These are phyloP conservation scores for Scolopax bukidnonensis DNA, from an alignment of 2,797 vertebrate species.

Conservation along the genomic window DNA sequence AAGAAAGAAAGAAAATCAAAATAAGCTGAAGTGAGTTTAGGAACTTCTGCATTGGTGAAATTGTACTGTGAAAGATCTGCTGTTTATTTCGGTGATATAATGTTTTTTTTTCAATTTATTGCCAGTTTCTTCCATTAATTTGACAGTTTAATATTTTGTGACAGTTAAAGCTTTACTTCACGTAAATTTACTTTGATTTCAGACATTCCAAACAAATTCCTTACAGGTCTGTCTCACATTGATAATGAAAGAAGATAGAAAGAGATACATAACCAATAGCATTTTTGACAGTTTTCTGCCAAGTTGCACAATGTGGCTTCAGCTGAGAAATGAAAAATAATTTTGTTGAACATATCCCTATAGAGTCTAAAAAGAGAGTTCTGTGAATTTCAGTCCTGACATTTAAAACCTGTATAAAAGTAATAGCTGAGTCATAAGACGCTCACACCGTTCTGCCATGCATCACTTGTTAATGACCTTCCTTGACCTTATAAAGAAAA, in stretches of 20 bases:
- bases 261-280: not conserved
- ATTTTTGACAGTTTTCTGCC: slow-evolving; percentile 16
- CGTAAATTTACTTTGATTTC: not conserved
- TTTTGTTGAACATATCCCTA: not conserved
- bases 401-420: not conserved
- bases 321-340: not conserved
- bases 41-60: not conserved
- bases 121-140: not conserved
- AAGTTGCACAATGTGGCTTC: not conserved
- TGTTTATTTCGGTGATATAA: not conserved
- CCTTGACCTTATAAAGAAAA: not conserved
- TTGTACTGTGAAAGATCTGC: not conserved
- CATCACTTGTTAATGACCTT: not conserved
- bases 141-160: not conserved
- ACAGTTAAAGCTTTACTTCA: not conserved
- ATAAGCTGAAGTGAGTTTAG: not conserved
- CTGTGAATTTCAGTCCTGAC: slow-evolving; percentile 37
- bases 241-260: slow-evolving; percentile 4
- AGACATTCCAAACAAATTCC: not conserved
- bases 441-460: not conserved
- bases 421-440: not conserved
- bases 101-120: not conserved
- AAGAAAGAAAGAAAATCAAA: not conserved
- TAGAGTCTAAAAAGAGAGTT: not conserved
- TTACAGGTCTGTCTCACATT: slow-evolving; percentile 5